A percentile compares a stretch with the other conserved stretches of the same genome.
Evolutionary conservation across 37 sponge, comb jelly and placozoan genomes (phyloP).

Genomic region (Theonella swinhoei): DNA sequence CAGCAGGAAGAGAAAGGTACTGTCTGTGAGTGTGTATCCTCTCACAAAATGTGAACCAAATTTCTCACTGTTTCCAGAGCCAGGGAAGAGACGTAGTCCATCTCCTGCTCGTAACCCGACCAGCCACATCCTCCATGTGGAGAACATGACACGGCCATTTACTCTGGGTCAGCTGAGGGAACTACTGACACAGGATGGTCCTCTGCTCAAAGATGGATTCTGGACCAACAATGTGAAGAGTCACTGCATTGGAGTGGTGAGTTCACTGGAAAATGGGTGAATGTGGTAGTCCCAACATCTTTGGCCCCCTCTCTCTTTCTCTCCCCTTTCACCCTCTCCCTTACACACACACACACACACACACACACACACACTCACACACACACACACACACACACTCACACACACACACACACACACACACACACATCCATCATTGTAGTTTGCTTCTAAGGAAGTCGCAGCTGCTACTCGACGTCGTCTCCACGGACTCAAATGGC

Average conservation of each 20-base stretch:
- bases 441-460: slow-evolving; percentile 56
- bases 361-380: neutral
- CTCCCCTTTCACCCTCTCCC: neutral
- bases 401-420: too few relatives aligned
- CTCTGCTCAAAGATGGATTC: slow-evolving; percentile 60
- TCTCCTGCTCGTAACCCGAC: slow-evolving; percentile 55
- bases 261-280: slow-evolving; percentile 17
- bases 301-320: too few relatives aligned
- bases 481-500: slow-evolving; percentile 90
- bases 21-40: too few relatives aligned
- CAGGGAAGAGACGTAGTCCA: slow-evolving; percentile 29
- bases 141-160: slow-evolving; percentile 87
- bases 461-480: slow-evolving; percentile 64
- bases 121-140: slow-evolving; percentile 67
- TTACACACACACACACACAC: neutral
- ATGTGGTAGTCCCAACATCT: neutral
- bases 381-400: too few relatives aligned
- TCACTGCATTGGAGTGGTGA: slow-evolving; percentile 84
- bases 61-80: too few relatives aligned
- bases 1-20: slow-evolving; percentile 17
- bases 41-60: too few relatives aligned
- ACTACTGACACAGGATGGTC: slow-evolving; percentile 72
- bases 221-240: slow-evolving; percentile 90
- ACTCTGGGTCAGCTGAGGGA: slow-evolving; percentile 79
- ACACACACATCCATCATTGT: neutral